A percentile compares a stretch with the other conserved stretches of the same genome.
phyloP scores from a whole-genome alignment of 1,140 invertebrate species.

The Adelges cooleyi region DNA sequence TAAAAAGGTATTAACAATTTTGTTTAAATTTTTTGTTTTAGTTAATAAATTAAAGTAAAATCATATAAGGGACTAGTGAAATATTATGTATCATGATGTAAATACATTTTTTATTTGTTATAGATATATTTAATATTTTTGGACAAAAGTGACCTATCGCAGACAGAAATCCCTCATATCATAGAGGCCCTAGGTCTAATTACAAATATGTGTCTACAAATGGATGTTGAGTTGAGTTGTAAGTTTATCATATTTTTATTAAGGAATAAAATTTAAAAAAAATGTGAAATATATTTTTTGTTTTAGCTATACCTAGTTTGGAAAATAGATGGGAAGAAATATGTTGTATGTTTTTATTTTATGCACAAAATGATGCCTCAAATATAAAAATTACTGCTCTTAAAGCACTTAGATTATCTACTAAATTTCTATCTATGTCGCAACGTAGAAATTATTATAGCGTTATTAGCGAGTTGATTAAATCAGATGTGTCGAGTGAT shows the following conservation, averaged over 20 bases:
- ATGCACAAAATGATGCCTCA: neutral
- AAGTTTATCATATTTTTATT: neutral
- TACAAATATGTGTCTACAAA: conserved; percentile 15
- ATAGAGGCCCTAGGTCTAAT: conserved; percentile 11
- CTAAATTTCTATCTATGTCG: conserved; percentile 7
- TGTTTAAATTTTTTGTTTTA: neutral
- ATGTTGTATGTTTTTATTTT: conserved; percentile 15
- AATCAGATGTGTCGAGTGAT: neutral
- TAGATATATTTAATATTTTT: conserved; percentile 5
- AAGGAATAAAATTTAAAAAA: no score
- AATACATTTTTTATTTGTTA: neutral
- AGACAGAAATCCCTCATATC: neutral
- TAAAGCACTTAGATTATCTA: conserved; percentile 4
- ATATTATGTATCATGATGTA: no score
- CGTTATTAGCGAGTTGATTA: neutral
- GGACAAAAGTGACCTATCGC: neutral
- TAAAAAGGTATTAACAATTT: neutral
- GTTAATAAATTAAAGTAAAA: no score
- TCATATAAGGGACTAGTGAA: no score
- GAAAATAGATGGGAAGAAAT: conserved; percentile 27
- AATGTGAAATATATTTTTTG: neutral
- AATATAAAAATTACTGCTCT: conserved; percentile 5
- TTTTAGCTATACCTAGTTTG: conserved; percentile 7
- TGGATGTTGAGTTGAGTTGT: neutral
- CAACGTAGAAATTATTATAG: conserved; percentile 11